Evolutionary conservation across 2,797 vertebrate species (phyloP).

Genomic region (Danio tinwini): DNA sequence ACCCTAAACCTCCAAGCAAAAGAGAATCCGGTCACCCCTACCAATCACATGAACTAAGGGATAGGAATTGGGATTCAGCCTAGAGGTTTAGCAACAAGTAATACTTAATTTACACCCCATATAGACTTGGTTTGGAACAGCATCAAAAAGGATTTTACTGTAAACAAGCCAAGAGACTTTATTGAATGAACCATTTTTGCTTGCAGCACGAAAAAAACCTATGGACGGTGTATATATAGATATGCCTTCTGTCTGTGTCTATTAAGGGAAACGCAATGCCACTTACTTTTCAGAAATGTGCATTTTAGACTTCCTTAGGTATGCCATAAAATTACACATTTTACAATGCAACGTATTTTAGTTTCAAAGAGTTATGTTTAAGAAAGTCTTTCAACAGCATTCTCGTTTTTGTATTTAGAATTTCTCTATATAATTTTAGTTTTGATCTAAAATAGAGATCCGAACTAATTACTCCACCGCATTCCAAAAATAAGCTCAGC

Average conservation of each 20-base stretch:
- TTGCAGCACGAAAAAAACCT: neutral
- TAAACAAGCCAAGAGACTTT: neutral
- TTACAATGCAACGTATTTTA: conserved; percentile 49
- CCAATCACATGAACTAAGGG: no score
- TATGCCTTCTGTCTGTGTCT: conserved; percentile 6
- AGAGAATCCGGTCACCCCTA: no score
- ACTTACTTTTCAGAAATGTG: conserved; percentile 48
- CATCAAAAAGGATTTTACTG: neutral
- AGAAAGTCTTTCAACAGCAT: conserved; percentile 34
- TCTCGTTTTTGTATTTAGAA: conserved; percentile 32
- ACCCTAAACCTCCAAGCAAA: no score
- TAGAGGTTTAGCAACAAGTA: neutral
- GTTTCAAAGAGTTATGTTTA: conserved; percentile 31
- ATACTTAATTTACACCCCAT: conserved; percentile 1
- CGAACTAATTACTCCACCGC: conserved; percentile 52
- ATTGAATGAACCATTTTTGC: conserved; percentile 20
- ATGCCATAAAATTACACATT: conserved; percentile 60
- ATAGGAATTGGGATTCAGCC: no score
- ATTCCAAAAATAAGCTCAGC: conserved; percentile 58
- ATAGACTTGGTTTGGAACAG: conserved; percentile 4
- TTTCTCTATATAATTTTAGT: conserved; percentile 54
- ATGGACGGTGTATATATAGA: conserved; percentile 3
- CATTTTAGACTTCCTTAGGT: conserved; percentile 63
- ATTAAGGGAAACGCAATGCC: conserved; percentile 45
- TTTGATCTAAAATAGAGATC: conserved; percentile 54